These are phyloP conservation scores for Oceanodroma tethys DNA, from an alignment of 2,113 vertebrate species.

Conservation along the genomic window DNA sequence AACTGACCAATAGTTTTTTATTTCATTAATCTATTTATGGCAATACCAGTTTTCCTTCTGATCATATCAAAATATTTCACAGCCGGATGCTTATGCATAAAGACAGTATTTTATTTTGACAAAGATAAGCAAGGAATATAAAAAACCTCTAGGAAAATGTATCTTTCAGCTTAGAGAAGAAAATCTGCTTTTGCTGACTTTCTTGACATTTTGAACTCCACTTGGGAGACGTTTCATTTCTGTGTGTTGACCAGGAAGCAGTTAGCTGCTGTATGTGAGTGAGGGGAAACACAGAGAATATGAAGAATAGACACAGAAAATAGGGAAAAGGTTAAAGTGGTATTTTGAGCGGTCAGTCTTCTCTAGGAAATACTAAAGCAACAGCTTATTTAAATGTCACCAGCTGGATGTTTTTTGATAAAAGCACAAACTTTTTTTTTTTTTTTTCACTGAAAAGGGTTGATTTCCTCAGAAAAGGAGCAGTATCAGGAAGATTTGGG, in stretches of 20 bases:
- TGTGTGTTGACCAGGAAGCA: neutral
- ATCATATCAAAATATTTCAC: neutral
- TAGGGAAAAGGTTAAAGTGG: neutral
- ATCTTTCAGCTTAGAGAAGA: neutral
- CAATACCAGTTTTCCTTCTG: neutral
- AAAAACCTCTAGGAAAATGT: neutral
- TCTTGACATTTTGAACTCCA: neutral
- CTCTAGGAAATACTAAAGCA: conserved; percentile 22
- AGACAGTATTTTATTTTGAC: neutral
- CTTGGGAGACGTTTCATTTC: neutral
- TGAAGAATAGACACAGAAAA: neutral
- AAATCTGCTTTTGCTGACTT: neutral
- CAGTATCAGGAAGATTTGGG: neutral
- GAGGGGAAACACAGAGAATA: neutral
- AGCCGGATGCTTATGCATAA: neutral
- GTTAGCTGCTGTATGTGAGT: neutral
- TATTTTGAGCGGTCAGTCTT: neutral
- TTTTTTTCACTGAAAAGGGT: neutral
- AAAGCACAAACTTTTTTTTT: neutral
- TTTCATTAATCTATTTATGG: neutral
- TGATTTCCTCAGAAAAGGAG: neutral
- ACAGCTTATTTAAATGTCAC: neutral
- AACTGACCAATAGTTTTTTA: neutral
- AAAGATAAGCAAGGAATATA: neutral
- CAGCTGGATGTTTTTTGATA: neutral